Evolutionary conservation across 92 coral and sea anemone species (phyloP).

Genomic region (Umimayanthus chanpuru): DNA sequence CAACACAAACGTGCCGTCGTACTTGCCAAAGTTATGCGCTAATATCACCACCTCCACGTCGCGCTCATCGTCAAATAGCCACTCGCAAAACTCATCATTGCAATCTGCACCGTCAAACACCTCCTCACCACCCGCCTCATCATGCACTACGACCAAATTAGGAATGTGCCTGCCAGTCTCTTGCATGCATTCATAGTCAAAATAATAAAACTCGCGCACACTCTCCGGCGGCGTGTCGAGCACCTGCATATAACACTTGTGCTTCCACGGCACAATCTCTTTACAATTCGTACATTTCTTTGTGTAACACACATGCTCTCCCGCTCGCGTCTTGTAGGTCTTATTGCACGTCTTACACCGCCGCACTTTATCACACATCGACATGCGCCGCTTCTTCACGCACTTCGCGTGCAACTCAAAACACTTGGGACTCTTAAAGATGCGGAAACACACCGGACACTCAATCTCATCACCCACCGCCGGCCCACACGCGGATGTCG

Average conservation of each 20-base stretch:
- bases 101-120: not conserved
- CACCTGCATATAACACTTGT: not conserved
- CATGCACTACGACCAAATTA: not conserved
- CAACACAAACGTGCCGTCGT: not conserved
- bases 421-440: not conserved
- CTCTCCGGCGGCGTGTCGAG: not conserved
- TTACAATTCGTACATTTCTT: not conserved
- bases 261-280: not conserved
- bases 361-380: not conserved
- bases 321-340: rapidly evolving
- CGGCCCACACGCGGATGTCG: not conserved
- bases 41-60: not conserved
- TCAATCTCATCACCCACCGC: not conserved
- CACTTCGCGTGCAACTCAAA: not conserved
- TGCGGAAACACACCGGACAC: not conserved
- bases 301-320: not conserved
- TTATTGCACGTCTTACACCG: not conserved
- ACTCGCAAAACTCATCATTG: not conserved
- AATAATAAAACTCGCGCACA: not conserved
- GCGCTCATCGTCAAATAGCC: not conserved
- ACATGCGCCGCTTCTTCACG: too few relatives aligned
- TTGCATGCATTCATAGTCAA: not conserved
- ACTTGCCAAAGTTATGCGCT: not conserved
- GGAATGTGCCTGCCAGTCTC: not conserved
- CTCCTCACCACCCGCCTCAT: not conserved